Evolutionary conservation across 2,888 invertebrate species (phyloP), one percentile per base, ranked within the genome.

Genomic region (Nomada lathburiana): DNA sequence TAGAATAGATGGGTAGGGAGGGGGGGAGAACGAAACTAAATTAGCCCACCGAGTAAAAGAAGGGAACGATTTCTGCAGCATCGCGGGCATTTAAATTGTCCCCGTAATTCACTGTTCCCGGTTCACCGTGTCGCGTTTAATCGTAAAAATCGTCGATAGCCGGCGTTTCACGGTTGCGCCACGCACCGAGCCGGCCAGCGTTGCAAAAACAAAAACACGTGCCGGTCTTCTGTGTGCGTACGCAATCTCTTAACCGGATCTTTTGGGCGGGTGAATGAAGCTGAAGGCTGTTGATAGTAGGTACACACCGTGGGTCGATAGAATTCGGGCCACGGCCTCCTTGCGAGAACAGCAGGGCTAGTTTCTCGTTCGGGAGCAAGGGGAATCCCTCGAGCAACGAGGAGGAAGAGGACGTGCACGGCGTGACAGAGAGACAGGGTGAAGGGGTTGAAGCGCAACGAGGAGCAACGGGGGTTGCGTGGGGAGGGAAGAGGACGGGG

Each of bases 251-350:
- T 86, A 85, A 86, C 75, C 83, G 76, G 81, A 86, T 88, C 85
- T 88, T 88, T 85, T 78, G 80, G 81, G 78, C 80, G 83, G 80
- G 80, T 87, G 88, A 88, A 88, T 88, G 88, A 88, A 88, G 85
- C 80, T 60, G 87, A 87, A 82, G 79, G 77, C 87, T 89, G 87
- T 87, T 89, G 89, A 88, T 87, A 88, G 87, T 83, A 79, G 88
- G 83, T 85, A 82, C 85, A 84, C 84, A 80, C 76, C 75, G 81
- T 70, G 82, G 89, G 83, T 89, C 89, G 85, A 89, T 88, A 89
- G 84, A 87, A 90, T 89, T 88, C 88, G 89, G 89, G 89, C 88
- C 86, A 89, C 86, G 89, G 89, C 82, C 88, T 88, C 86, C 82
- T 84, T 85, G 82, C 82, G 65, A 77, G 76, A 80, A 81, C 64